A percentile compares a stretch with the other conserved stretches of the same genome.
phyloP scores from a whole-genome alignment of 2,888 invertebrate species.

The Chrysotoxum bicinctum region DNA sequence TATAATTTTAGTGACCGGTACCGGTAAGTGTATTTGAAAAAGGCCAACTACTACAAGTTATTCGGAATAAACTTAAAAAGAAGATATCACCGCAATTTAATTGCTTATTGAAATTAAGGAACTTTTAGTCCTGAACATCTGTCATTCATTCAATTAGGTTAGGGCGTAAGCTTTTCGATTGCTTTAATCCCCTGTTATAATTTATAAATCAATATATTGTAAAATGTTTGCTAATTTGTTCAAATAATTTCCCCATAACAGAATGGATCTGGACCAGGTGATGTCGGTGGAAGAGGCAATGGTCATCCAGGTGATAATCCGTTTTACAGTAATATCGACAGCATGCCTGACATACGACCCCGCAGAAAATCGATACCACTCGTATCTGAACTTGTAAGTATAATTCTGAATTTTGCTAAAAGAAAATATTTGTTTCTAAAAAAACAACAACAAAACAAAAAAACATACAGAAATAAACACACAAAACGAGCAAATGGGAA shows the following conservation, averaged over 20 bases:
- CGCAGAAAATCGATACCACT: slow-evolving; percentile 98
- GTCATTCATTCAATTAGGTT: background rate
- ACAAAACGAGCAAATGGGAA: background rate
- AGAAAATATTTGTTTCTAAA: background rate
- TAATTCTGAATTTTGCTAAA: background rate
- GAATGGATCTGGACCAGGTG: slow-evolving; percentile 92
- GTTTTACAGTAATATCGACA: slow-evolving; percentile 99
- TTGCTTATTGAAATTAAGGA: too few relatives aligned
- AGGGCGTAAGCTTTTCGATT: background rate
- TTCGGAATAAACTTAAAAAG: too few relatives aligned
- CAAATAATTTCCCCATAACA: slow-evolving; percentile 78
- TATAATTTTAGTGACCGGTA: too few relatives aligned
- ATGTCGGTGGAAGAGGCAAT: slow-evolving; percentile 90
- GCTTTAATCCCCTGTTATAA: background rate
- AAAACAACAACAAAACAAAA: background rate
- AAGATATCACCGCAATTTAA: too few relatives aligned
- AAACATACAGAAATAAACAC: background rate
- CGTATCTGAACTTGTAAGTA: slow-evolving; percentile 99
- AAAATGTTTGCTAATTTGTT: background rate
- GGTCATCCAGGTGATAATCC: slow-evolving; percentile 97
- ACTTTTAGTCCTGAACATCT: background rate
- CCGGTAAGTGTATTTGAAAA: too few relatives aligned
- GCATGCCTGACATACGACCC: slow-evolving; percentile 99
- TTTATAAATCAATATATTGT: background rate
- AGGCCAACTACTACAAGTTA: too few relatives aligned